Percentiles rank a stretch among this genome's conserved stretches.
phyloP scores from a whole-genome alignment of 1,140 invertebrate species.

The Mya arenaria region DNA sequence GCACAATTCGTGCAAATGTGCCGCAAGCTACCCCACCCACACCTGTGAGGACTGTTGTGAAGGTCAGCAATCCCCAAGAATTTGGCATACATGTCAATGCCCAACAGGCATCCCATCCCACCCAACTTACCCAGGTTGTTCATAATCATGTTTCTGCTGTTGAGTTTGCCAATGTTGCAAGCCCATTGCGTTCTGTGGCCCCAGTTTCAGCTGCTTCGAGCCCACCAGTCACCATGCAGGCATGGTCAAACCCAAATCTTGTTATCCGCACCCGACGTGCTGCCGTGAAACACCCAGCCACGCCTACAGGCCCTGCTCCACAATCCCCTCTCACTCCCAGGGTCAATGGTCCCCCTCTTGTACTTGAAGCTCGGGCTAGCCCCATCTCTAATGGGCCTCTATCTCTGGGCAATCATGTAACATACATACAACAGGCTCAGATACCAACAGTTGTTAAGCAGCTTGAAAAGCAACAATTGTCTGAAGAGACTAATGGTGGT shows the following conservation, averaged over 20 bases:
- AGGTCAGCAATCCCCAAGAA: background rate
- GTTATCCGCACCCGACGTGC: constrained; percentile 83
- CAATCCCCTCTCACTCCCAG: background rate
- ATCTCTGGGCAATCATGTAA: no score
- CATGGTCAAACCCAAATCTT: constrained; percentile 83
- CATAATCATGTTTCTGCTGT: no score
- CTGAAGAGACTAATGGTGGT: background rate
- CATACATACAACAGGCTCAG: no score
- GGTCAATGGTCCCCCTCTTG: background rate
- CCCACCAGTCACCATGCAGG: constrained; percentile 50
- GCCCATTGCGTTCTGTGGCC: background rate
- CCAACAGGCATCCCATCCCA: background rate
- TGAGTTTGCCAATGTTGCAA: background rate
- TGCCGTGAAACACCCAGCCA: constrained; percentile 71
- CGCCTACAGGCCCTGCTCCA: constrained; percentile 25
- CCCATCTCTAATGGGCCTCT: no score
- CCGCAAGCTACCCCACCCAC: background rate
- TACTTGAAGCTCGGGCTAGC: no score
- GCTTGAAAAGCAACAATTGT: background rate
- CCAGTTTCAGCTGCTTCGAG: background rate
- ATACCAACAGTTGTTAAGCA: background rate
- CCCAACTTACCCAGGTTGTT: background rate
- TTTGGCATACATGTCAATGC: background rate
- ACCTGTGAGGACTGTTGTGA: constrained; percentile 8
- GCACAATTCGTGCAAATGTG: background rate